These are phyloP conservation scores for Dione vanillae DNA, from an alignment of 2,888 invertebrate species.

Conservation along the genomic window DNA sequence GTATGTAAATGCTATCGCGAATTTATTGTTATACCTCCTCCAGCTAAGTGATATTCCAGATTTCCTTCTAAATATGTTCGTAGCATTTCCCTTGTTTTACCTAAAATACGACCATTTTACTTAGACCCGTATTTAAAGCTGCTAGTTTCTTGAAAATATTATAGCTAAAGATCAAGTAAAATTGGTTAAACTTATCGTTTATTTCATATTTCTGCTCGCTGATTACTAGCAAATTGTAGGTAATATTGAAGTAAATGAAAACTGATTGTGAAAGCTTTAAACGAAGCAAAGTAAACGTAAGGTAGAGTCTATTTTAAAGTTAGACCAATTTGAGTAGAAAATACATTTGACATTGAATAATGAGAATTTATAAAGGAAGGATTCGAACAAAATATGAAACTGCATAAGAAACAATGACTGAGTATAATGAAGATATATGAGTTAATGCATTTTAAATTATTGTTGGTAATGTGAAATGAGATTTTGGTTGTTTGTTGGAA, in stretches of 20 bases:
- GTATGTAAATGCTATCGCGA: slow-evolving; percentile 67
- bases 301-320: slow-evolving; percentile 39
- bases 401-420: slow-evolving; percentile 49
- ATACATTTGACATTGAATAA: slow-evolving; percentile 36
- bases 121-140: slow-evolving; percentile 46
- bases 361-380: slow-evolving; percentile 23
- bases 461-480: background rate
- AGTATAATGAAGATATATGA: slow-evolving; percentile 51
- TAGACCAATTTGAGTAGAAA: slow-evolving; percentile 34
- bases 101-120: slow-evolving; percentile 53
- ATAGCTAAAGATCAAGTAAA: slow-evolving; percentile 49
- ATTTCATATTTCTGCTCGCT: slow-evolving; percentile 60
- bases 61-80: slow-evolving; percentile 64
- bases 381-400: slow-evolving; percentile 47
- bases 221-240: slow-evolving; percentile 63
- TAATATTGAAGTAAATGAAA: slow-evolving; percentile 59
- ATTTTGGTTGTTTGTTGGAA: too few species aligned
- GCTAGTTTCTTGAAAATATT: slow-evolving; percentile 12
- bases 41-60: slow-evolving; percentile 18
- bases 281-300: slow-evolving; percentile 39
- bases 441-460: slow-evolving; percentile 9
- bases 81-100: slow-evolving; percentile 64
- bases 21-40: slow-evolving; percentile 21
- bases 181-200: slow-evolving; percentile 60
- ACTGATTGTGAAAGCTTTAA: slow-evolving; percentile 55